These are phyloP conservation scores for Cichlasoma orientale DNA, from an alignment of 2,797 vertebrate genomes.

Conservation along the genomic window DNA sequence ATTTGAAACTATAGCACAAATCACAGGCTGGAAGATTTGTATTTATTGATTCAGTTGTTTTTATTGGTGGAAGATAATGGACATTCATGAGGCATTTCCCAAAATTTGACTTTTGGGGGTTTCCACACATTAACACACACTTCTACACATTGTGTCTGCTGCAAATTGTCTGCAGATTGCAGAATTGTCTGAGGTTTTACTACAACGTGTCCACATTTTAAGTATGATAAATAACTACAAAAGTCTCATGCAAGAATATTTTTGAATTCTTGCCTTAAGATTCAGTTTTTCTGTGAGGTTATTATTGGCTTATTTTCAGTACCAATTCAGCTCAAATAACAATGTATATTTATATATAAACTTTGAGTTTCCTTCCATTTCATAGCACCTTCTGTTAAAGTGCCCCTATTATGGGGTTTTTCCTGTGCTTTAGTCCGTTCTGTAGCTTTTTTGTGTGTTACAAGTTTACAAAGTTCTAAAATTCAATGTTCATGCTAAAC, in stretches of 20 bases:
- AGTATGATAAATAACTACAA: neutral
- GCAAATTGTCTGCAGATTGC: neutral
- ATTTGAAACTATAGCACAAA: constrained; percentile 61
- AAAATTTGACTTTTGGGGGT: neutral
- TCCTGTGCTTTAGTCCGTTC: neutral
- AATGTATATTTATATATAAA: constrained; percentile 1
- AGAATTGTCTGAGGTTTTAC: neutral
- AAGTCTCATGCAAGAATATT: neutral
- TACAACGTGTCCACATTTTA: neutral
- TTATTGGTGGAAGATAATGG: neutral
- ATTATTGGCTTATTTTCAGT: neutral
- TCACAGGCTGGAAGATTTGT: constrained; percentile 38
- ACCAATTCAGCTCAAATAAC: neutral
- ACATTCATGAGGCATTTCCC: neutral
- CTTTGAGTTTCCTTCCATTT: neutral
- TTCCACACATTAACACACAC: neutral
- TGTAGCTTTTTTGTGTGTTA: neutral
- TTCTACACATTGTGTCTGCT: neutral
- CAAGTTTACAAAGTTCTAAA: neutral
- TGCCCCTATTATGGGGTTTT: neutral
- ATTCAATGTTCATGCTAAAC: neutral
- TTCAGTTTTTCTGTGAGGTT: neutral
- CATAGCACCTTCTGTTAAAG: neutral
- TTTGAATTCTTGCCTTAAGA: neutral
- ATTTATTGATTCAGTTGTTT: constrained; percentile 7